Base-by-base conservation (phyloP, 2,888 invertebrate genomes). In the Caradrina clavipalpis region DNA sequence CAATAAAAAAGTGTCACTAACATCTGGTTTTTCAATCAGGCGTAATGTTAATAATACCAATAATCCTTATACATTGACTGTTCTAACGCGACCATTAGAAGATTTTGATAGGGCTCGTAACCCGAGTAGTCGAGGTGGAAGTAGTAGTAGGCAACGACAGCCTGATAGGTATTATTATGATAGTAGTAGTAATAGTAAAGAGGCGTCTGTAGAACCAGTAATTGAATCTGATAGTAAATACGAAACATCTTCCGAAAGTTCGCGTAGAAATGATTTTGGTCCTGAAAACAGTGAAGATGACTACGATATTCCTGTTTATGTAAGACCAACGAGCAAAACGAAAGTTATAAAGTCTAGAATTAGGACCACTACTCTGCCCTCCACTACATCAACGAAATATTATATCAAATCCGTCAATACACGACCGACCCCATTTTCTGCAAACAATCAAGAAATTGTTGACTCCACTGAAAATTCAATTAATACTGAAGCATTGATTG, bases 11-110 rank as follows among this genome's bases (percentile, higher is more conserved):
- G 86, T 94, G 78, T 94, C 96, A 80, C 86, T 96, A 89, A 95
- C 96, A 76, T 93, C 96, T 70, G 96, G 96, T 77, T 96, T 96
- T 89, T 95, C 96, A 50, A 93, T 96, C 71, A 90, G 96, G 73
- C 89, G 93, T 73, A 93, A 96, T 85, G 64, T 83, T 71, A 93
- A 94, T 83, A 94, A 94, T 84, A 88, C 91, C 77, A 91, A 94
- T 86, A 95, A 93, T 83, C 93, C 94, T 54, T 96, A 96, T 83
- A 95, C 95, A 10, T 88, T 95, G 85, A 96, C 95, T 47, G 90
- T 95, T 73, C 86, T 94, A 83, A 90, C 94, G n/a, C 87, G 93
- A 62, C 94, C 95, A 19, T 88, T 90, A 69, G 91, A 93, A 70
- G 91, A 90, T 76, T 90, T 89, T 75, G 88, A 84, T 66, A 88